Evolutionary conservation across 2,113 vertebrate genomes (phyloP).

Genomic region (Stomatorhinus ivindoensis): DNA sequence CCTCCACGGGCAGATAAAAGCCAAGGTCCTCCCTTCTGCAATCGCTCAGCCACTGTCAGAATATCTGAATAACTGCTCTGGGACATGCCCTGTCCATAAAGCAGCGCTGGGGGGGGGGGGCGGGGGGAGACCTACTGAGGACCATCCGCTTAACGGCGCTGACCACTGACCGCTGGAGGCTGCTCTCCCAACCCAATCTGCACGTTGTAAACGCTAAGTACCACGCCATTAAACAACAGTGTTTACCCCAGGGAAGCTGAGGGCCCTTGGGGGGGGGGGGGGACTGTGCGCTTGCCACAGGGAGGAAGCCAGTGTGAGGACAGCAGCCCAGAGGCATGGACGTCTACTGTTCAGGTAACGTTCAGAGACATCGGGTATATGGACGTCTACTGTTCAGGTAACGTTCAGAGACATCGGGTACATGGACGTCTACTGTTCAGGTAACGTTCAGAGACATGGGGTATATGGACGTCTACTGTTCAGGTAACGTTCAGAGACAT

Average conservation of each 20-base stretch:
- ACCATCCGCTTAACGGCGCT: constrained; percentile 16
- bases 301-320: background rate
- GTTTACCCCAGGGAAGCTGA: background rate
- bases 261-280: too few species aligned
- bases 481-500: background rate
- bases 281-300: background rate
- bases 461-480: background rate
- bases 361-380: background rate
- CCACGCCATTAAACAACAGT: background rate
- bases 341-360: too few species aligned
- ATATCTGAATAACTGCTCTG: background rate
- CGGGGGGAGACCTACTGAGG: background rate
- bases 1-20: background rate
- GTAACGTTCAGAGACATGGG: background rate
- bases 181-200: background rate
- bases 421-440: background rate
- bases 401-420: background rate
- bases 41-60: background rate
- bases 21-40: constrained; percentile 9
- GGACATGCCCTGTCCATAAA: constrained; percentile 17
- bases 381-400: too few species aligned
- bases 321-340: background rate
- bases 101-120: constrained; percentile 4
- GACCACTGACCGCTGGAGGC: background rate
- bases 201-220: constrained; percentile 9